Conservation (phyloP, 2,113 vertebrate species). For the Papio anubis region DNA sequence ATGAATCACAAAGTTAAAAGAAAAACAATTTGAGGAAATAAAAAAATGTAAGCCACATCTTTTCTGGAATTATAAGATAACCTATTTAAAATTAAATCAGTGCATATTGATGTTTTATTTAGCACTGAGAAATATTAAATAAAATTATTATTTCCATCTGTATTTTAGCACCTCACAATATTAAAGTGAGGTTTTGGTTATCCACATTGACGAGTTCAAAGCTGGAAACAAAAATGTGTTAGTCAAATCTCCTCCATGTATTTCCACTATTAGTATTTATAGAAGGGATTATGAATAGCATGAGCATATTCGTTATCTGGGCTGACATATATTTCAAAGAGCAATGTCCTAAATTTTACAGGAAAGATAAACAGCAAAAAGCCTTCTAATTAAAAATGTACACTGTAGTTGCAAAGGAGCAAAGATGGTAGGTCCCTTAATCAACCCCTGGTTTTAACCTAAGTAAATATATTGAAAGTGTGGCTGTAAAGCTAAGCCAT, state of each 20-base stretch:
- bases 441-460: conserved; percentile 77
- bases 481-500: conserved; percentile 79
- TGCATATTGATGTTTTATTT: conserved; percentile 32
- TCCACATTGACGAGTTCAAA: background rate
- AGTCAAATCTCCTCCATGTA: conserved; percentile 56
- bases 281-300: conserved; percentile 69
- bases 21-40: conserved; percentile 1
- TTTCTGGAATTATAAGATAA: conserved; percentile 54
- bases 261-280: conserved; percentile 64
- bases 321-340: conserved; percentile 74
- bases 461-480: conserved; percentile 75
- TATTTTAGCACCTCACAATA: conserved; percentile 12
- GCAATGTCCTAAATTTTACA: conserved; percentile 57
- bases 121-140: conserved; percentile 52
- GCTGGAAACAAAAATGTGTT: conserved; percentile 54
- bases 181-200: conserved; percentile 67
- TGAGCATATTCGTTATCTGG: conserved; percentile 66
- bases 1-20: background rate
- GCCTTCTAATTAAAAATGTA: conserved; percentile 66
- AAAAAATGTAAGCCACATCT: background rate
- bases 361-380: conserved; percentile 73
- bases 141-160: conserved; percentile 45
- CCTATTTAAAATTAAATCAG: conserved; percentile 6
- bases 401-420: conserved; percentile 63
- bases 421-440: conserved; percentile 65